Conservation (phyloP, 2,797 vertebrate genomes). For the Okamejei kenojei region DNA sequence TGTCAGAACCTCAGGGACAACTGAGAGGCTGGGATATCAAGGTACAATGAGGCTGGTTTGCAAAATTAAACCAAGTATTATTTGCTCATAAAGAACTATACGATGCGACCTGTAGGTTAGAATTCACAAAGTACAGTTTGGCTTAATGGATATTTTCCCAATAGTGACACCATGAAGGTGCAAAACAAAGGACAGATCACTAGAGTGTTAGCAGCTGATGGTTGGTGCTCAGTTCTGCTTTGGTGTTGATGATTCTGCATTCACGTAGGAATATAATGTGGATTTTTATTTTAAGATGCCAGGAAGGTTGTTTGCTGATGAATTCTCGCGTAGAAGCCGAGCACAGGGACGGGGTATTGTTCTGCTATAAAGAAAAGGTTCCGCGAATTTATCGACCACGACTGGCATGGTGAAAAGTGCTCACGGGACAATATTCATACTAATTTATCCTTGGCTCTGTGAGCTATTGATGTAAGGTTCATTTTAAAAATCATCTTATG, state of each 20-base stretch:
- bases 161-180: neutral
- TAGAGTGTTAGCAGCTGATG: neutral
- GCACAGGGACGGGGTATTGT: neutral
- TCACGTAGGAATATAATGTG: neutral
- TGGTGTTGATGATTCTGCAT: neutral
- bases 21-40: neutral
- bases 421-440: neutral
- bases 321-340: neutral
- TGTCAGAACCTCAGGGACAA: neutral
- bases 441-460: neutral
- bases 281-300: neutral
- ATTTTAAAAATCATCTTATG: neutral
- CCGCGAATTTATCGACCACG: neutral
- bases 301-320: neutral
- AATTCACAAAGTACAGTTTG: neutral
- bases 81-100: neutral
- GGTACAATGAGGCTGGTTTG: neutral
- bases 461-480: neutral
- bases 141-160: neutral
- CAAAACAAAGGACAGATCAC: neutral
- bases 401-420: neutral
- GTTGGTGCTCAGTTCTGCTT: neutral
- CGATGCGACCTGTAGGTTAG: neutral
- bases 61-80: neutral
- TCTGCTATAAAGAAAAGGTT: neutral